Evolutionary conservation across 2,888 invertebrate species (phyloP).

Genomic region (Ormia ochracea): DNA sequence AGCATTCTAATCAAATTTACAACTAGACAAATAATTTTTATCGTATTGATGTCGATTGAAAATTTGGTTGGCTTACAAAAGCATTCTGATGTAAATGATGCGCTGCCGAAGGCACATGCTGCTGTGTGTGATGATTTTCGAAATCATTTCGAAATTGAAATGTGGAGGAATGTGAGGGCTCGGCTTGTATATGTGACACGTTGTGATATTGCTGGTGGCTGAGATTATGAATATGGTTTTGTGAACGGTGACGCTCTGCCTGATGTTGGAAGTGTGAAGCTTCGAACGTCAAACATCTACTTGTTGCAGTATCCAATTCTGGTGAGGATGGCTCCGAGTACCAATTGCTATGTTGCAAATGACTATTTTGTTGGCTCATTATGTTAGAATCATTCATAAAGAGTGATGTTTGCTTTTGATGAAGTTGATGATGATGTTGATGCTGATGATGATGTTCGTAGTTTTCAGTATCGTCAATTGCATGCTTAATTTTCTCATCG

Average conservation of each 20-base stretch:
- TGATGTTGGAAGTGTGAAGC: slow-evolving; percentile 32
- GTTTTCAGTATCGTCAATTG: slow-evolving; percentile 37
- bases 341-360: slow-evolving; percentile 35
- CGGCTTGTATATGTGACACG: slow-evolving; percentile 40
- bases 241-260: neutral
- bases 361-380: slow-evolving; percentile 21
- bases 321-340: slow-evolving; percentile 56
- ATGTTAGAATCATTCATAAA: neutral
- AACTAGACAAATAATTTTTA: slow-evolving; percentile 21
- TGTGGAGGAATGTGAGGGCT: slow-evolving; percentile 42
- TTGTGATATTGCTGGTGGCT: slow-evolving; percentile 15
- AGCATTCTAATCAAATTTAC: neutral
- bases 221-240: neutral
- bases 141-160: slow-evolving; percentile 33
- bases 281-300: slow-evolving; percentile 29
- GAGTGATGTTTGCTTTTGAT: slow-evolving; percentile 1
- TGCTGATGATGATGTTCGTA: slow-evolving; percentile 35
- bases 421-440: slow-evolving; percentile 32
- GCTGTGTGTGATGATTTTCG: slow-evolving; percentile 18
- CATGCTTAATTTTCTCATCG: slow-evolving; percentile 9
- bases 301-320: slow-evolving; percentile 41
- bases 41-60: slow-evolving; percentile 55
- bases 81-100: slow-evolving; percentile 36
- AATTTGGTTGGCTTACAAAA: slow-evolving; percentile 39
- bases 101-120: neutral